Evolutionary conservation across 2,888 invertebrate species (phyloP), one percentile per base, ranked within the genome.

Genomic region (Pristionchus exspectatus): DNA sequence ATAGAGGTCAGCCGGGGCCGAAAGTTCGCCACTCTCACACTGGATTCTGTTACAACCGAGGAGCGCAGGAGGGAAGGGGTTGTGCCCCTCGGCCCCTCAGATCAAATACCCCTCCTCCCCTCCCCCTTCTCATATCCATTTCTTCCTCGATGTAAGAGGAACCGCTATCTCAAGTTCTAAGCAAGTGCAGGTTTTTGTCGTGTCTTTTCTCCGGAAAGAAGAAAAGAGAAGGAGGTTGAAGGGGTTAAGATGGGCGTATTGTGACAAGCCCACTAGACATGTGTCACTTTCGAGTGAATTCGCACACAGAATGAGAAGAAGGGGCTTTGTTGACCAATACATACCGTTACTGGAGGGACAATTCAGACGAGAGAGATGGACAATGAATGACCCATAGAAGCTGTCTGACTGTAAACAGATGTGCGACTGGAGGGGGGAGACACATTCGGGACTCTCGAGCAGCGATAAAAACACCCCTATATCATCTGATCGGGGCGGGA

Each of bases 41-140:
- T 84, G 54, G 59, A 33, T 85, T 59, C 85, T 85, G 63, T 85
- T 59, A 66, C 85, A 85, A 33, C 85, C 59, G 59, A 44, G 38
- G 74, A 33, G 74, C 27, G 74, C 7, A 74, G 30, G 30, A 16
- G 18, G 38, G 16, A 5, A 5, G 38, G 38, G 24, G 10, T n/a
- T 63, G 24, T 38, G 38, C 74, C 38, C 74, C 38, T 38, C 74
- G 69, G 21, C 81, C 81, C 72, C 72, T n/a, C 44, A 24, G 81
- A 81, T 81, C 81, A 81, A 81, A 81, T 87, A 50, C 69, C 87
- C 56, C 69, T 44, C 84, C 63, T 63, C 44, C 87, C 30, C 87
- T 44, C 87, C 87, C 69, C 86, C 44, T 27, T 59, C 33, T 86
- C 86, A 38, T 86, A 69, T 87, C 87, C 72, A 66, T 87, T 56